These are phyloP conservation scores for Diprion similis DNA, from an alignment of 1,140 invertebrate genomes.

Conservation along the genomic window DNA sequence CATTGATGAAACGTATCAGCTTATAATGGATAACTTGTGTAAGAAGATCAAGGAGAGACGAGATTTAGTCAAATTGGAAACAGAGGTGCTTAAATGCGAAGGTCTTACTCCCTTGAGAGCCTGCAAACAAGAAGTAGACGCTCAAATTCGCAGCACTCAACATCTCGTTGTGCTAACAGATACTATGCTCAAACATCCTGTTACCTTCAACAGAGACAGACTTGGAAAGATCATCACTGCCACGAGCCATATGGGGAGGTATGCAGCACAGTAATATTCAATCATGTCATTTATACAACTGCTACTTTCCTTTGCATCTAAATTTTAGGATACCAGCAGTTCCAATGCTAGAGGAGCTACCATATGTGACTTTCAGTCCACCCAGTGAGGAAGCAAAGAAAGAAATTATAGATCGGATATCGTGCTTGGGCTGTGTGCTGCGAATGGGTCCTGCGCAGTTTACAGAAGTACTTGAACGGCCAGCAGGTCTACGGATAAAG, in stretches of 20 bases:
- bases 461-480: constrained; percentile 37
- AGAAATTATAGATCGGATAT: constrained; percentile 26
- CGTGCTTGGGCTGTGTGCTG: constrained; percentile 28
- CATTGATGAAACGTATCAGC: constrained; percentile 36
- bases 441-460: constrained; percentile 36
- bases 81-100: constrained; percentile 37
- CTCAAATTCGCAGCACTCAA: constrained; percentile 31
- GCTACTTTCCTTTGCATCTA: not conserved
- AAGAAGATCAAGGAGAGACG: constrained; percentile 37
- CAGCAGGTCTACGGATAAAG: constrained; percentile 35
- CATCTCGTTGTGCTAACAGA: constrained; percentile 28
- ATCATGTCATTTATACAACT: constrained; percentile 1
- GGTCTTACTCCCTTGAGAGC: constrained; percentile 36
- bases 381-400: constrained; percentile 24
- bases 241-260: constrained; percentile 31
- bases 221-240: constrained; percentile 24
- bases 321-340: constrained; percentile 36
- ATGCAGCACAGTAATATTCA: not conserved
- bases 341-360: constrained; percentile 33
- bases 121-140: constrained; percentile 37
- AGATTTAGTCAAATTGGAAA: constrained; percentile 37
- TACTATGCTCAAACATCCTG: constrained; percentile 22
- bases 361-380: constrained; percentile 29
- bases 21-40: constrained; percentile 31
- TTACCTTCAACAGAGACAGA: constrained; percentile 20